Base-by-base conservation (phyloP, 1,140 invertebrate genomes). In the Apis cerana region DNA sequence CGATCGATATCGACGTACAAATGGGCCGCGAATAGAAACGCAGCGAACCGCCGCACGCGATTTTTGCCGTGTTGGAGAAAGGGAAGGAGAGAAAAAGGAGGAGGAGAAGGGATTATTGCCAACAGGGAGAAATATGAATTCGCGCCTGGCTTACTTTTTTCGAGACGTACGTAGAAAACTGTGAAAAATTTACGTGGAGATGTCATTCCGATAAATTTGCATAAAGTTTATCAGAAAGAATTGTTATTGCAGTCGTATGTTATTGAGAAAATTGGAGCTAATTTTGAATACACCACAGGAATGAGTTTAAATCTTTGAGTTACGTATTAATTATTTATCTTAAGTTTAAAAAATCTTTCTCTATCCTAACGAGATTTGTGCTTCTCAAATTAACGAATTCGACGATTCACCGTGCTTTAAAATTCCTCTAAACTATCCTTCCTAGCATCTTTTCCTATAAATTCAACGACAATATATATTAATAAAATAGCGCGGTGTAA, bases 51-150 rank as follows among this genome's bases (percentile, higher is more conserved):
- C 27, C 15, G 0, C 43, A 12, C 12, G 78, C 13, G 68, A 68
- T 81, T 75, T 59, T 62, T 68, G 33, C 48, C 43, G 54, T 21
- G 79, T 67, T 68, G 7, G 54, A 80, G 71, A 70, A 50, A 33
- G 17, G 21, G 3, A 21, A 3, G 27, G 43, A 52, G 52, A 27
- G 65, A 58, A 21, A 3, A 21, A 2, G 58, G 21, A 43, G 10
- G 33, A 43, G 54, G 56, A 56, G 62, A 33, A 81, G 33, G 33
- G 33, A 81, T 75, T 67, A 81, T 80, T 75, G 71, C 71, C 78
- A n/a, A n/a, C 50, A n/a, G 52, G 43, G 17, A 75, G 72, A 67
- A 52, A 75, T 75, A 75, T 67, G 62, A 81, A 75, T 75, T 81
- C 79, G 54, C 52, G 50, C 33, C 33, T 43, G 62, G n/a, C 56